Percentiles rank a stretch among this genome's conserved stretches.
Conservation (phyloP, 2,797 vertebrate species). For the Dermochelys coriacea region DNA sequence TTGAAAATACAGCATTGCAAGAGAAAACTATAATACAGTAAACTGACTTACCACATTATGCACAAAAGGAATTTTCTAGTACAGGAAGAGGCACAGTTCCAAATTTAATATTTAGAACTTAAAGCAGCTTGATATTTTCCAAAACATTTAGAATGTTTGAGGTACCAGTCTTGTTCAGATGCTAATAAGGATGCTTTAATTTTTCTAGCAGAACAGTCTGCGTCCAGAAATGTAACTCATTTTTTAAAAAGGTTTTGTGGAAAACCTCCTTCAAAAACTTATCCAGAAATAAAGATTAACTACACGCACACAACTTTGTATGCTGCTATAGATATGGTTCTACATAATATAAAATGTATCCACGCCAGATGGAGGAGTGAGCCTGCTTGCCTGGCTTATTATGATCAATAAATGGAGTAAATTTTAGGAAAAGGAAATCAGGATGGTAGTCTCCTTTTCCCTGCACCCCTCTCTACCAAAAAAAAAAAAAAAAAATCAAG, state of each 20-base stretch:
- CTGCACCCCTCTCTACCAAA: neutral
- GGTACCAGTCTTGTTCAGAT: neutral
- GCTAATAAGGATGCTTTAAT: neutral
- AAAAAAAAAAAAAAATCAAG: neutral
- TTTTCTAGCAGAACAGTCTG: neutral
- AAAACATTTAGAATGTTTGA: neutral
- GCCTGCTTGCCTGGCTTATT: neutral
- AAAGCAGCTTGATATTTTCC: neutral
- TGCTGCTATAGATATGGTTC: neutral
- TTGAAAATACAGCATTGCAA: slow-evolving; percentile 21
- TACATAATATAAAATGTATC: neutral
- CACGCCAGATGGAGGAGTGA: neutral
- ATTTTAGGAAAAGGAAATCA: neutral
- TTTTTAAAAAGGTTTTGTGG: neutral
- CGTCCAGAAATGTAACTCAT: neutral
- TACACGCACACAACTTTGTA: neutral
- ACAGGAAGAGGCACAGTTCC: neutral
- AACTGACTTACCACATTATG: neutral
- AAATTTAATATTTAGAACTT: neutral
- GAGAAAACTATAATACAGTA: neutral
- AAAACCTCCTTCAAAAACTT: neutral
- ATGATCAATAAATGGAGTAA: neutral
- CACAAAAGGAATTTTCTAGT: neutral
- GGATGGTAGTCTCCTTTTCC: neutral
- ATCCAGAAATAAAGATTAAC: neutral